phyloP scores from a whole-genome alignment of 2,113 vertebrate genomes.

The Anseranas semipalmata region DNA sequence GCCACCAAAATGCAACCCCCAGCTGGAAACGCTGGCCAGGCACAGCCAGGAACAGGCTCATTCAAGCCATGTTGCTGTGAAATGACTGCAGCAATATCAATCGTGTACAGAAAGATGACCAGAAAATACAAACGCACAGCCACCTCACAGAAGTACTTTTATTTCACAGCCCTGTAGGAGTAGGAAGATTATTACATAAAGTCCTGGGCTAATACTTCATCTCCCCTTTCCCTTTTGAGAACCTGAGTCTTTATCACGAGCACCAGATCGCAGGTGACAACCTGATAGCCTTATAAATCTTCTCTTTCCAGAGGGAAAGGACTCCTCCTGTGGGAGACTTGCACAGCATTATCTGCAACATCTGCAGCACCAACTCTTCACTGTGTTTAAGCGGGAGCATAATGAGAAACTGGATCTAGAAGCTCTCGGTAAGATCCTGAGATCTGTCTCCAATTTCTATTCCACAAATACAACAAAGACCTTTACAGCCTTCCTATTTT shows the following conservation, averaged over 20 bases:
- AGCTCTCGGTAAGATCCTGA: neutral
- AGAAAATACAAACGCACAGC: neutral
- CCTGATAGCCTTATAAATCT: fast-evolving
- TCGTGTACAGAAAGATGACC: neutral
- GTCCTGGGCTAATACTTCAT: neutral
- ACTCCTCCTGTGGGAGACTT: neutral
- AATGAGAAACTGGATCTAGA: neutral
- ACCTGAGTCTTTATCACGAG: neutral
- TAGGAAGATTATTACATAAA: neutral
- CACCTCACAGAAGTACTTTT: neutral
- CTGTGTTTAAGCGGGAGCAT: neutral
- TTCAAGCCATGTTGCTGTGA: neutral
- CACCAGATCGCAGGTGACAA: neutral
- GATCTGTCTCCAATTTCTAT: neutral
- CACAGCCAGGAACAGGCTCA: fast-evolving
- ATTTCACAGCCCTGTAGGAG: neutral
- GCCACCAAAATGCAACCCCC: neutral
- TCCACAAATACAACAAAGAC: neutral
- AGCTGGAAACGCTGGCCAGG: neutral
- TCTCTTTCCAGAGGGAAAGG: neutral
- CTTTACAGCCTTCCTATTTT: neutral
- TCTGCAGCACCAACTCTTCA: neutral
- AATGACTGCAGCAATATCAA: neutral
- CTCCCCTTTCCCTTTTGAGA: neutral
- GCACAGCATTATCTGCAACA: neutral